Evolutionary conservation across 2,888 invertebrate species (phyloP).

Genomic region (Balanococcus diminutus): DNA sequence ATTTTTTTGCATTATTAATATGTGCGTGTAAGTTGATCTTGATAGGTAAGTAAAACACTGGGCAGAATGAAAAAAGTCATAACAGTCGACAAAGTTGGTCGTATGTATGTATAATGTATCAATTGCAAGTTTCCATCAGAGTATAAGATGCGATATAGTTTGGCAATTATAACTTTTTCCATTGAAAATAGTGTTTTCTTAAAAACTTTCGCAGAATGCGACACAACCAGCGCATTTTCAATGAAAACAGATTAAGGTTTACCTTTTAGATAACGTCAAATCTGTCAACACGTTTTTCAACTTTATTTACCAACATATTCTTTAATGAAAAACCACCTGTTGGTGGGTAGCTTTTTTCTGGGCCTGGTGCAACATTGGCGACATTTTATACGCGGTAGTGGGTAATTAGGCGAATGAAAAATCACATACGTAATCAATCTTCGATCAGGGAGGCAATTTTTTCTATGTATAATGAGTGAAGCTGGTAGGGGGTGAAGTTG

Average conservation of each 20-base stretch:
- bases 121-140: not conserved
- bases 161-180: slow-evolving; percentile 5
- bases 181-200: not conserved
- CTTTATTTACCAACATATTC: not conserved
- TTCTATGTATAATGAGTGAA: not conserved
- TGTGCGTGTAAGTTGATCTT: not conserved
- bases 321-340: slow-evolving; percentile 15
- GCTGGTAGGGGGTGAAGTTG: not conserved
- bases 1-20: not conserved
- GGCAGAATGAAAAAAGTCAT: not conserved
- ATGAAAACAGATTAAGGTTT: not conserved
- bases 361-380: not conserved
- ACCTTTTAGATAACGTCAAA: not conserved
- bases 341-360: not conserved
- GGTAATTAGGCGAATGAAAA: not conserved
- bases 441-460: not conserved
- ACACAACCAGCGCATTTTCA: not conserved
- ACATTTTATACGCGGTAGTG: not conserved
- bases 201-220: not conserved
- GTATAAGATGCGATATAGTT: not conserved
- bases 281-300: not conserved
- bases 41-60: not conserved
- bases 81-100: not conserved
- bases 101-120: not conserved
- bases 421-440: slow-evolving; percentile 4